Conservation (phyloP, 2,797 vertebrate species). For the Mormyrus hasselquistii region DNA sequence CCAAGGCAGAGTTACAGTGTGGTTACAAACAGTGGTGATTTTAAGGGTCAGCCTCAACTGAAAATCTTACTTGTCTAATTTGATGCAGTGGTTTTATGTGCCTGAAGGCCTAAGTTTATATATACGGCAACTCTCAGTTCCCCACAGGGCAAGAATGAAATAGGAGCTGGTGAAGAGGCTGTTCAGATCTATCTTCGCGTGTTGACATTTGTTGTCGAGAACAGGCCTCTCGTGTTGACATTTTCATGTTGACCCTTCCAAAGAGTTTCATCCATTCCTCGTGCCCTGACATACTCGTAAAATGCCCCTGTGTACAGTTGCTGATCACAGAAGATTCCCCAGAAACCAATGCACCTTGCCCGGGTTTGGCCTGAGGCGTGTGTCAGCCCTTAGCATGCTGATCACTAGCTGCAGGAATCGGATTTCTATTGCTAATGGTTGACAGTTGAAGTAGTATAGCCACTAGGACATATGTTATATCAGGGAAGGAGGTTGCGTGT, state of each 20-base stretch:
- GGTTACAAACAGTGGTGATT: not conserved
- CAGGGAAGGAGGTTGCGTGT: not conserved
- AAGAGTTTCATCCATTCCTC: not conserved
- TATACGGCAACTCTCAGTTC: not conserved
- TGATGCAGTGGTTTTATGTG: not conserved
- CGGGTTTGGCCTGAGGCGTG: not conserved
- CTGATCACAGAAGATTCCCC: not conserved
- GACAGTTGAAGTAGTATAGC: not conserved
- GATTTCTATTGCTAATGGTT: not conserved
- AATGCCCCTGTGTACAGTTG: not conserved
- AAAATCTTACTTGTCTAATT: not conserved
- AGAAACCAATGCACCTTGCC: not conserved
- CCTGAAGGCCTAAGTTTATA: slow-evolving; percentile 1
- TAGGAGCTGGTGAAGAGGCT: not conserved
- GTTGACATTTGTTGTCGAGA: not conserved
- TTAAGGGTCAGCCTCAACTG: not conserved
- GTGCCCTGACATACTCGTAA: not conserved
- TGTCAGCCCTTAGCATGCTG: not conserved
- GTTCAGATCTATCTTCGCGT: not conserved
- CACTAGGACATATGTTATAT: not conserved
- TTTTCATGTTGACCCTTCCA: not conserved
- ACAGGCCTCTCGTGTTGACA: not conserved
- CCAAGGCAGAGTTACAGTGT: not conserved
- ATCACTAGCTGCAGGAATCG: not conserved
- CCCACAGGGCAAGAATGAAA: not conserved